phyloP scores from a whole-genome alignment of 2,113 vertebrate species.

The Caranx ignobilis region DNA sequence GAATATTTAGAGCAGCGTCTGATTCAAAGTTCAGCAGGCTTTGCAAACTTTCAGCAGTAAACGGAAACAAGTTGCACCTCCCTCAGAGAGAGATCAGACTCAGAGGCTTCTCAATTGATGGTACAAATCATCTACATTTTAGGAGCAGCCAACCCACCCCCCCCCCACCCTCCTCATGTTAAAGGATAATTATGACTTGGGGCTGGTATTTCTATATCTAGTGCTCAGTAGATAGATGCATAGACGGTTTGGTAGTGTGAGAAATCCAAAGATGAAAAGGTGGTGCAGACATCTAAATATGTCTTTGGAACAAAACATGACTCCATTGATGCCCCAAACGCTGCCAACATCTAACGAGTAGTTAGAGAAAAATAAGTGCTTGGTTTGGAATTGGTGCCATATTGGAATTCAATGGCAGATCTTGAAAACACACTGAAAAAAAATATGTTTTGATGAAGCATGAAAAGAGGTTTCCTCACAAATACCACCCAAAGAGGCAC shows the following conservation, averaged over 20 bases:
- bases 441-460: not conserved
- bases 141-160: not conserved
- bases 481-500: conserved; percentile 16
- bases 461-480: conserved; percentile 22
- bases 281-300: not conserved
- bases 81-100: not conserved
- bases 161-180: not conserved
- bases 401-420: not conserved
- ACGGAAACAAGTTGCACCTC: too few relatives aligned
- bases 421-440: not conserved
- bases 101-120: not conserved
- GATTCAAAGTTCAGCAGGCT: too few relatives aligned
- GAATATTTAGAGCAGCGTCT: too few relatives aligned
- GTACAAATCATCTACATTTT: not conserved
- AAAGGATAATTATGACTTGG: not conserved
- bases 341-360: not conserved
- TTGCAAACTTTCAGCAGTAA: too few relatives aligned
- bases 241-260: not conserved
- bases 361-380: not conserved
- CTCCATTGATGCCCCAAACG: not conserved
- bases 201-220: not conserved
- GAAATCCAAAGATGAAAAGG: not conserved
- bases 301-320: not conserved
- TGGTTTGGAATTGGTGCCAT: not conserved
- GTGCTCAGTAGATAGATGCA: not conserved